Percentiles rank a stretch among this genome's conserved stretches.
These are phyloP conservation scores for Ashinkailepas kermadecensis DNA, from an alignment of 2,888 invertebrate genomes.

Conservation along the genomic window DNA sequence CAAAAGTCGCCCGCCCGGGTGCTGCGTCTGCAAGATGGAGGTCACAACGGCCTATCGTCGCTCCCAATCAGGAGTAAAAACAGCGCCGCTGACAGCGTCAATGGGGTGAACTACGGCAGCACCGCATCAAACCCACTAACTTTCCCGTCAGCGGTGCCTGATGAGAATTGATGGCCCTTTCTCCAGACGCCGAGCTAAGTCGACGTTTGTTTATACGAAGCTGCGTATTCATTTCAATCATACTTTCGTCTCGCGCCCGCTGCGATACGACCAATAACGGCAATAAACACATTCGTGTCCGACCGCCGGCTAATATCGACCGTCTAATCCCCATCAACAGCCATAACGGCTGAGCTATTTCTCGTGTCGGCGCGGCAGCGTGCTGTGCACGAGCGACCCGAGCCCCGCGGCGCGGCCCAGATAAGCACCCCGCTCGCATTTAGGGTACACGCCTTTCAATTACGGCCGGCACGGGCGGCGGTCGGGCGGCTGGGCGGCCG, in stretches of 20 bases:
- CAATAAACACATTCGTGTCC: not conserved
- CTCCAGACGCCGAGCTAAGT: not conserved
- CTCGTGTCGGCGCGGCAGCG: not conserved
- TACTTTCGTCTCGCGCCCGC: not conserved
- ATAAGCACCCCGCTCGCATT: constrained; percentile 16
- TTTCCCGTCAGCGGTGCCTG: not conserved
- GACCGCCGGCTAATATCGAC: not conserved
- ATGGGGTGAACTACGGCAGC: not conserved
- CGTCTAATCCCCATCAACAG: not conserved
- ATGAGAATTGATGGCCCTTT: not conserved
- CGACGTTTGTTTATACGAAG: not conserved
- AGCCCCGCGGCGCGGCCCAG: not conserved
- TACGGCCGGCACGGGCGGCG: not conserved
- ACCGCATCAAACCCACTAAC: not conserved
- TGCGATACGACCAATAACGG: constrained; percentile 12
- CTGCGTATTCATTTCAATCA: constrained; percentile 19
- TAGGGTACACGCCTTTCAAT: constrained; percentile 13
- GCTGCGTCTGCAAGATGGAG: not conserved
- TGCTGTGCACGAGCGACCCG: not conserved
- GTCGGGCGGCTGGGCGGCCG: not conserved
- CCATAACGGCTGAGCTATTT: constrained; percentile 8
- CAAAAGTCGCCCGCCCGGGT: too few relatives aligned
- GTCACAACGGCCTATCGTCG: not conserved
- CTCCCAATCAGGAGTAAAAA: not conserved
- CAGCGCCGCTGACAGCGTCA: not conserved